phyloP scores from a whole-genome alignment of 2,113 vertebrate species.

The Thunnus thynnus region DNA sequence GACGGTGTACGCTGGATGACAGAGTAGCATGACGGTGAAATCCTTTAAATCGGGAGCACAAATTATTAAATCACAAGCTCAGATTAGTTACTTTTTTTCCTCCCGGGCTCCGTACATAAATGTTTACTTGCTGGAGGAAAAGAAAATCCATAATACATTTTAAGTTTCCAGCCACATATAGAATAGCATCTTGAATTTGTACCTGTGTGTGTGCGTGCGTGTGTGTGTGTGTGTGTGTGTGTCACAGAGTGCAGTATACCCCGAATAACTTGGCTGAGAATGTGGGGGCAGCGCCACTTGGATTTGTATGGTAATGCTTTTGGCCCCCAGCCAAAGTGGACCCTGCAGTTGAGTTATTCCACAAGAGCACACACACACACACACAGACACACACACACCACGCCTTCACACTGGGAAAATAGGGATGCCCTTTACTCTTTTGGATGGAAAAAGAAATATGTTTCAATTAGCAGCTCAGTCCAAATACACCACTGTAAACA shows the following conservation, averaged over 20 bases:
- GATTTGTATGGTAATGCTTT: slow-evolving; percentile 76
- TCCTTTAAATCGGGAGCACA: too few species aligned
- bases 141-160: slow-evolving; percentile 57
- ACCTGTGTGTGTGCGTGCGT: slow-evolving; percentile 10
- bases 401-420: slow-evolving; percentile 65
- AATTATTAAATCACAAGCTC: too few species aligned
- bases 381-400: slow-evolving; percentile 49
- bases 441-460: slow-evolving; percentile 83
- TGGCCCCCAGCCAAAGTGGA: slow-evolving; percentile 68
- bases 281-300: slow-evolving; percentile 52
- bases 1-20: too few species aligned
- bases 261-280: slow-evolving; percentile 62
- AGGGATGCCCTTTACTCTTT: slow-evolving; percentile 81
- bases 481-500: slow-evolving; percentile 81
- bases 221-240: slow-evolving; percentile 8
- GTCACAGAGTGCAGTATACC: slow-evolving; percentile 38
- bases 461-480: slow-evolving; percentile 83
- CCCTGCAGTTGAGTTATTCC: slow-evolving; percentile 61
- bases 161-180: slow-evolving; percentile 42
- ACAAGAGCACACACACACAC: slow-evolving; percentile 37
- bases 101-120: slow-evolving; percentile 31
- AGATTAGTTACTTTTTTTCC: too few species aligned
- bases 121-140: slow-evolving; percentile 49
- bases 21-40: too few species aligned
- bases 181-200: slow-evolving; percentile 15